Evolutionary conservation across 2,888 invertebrate species (phyloP).

Genomic region (Ischnura elegans): DNA sequence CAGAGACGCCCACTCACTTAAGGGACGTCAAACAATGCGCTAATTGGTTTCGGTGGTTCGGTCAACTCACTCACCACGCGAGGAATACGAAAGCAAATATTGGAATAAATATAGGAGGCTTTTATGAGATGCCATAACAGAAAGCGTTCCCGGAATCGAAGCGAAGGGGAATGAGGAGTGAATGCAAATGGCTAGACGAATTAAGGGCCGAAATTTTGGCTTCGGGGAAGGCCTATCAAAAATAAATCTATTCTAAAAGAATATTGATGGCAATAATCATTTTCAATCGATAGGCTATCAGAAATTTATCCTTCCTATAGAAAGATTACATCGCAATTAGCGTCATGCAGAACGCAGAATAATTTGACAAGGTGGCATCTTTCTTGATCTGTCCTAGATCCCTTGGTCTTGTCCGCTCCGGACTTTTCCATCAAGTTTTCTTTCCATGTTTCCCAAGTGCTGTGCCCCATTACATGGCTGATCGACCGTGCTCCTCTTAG

Average conservation of each 20-base stretch:
- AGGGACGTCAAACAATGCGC: background rate
- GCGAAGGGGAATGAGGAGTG: background rate
- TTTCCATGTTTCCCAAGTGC: too few relatives aligned
- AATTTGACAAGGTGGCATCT: too few relatives aligned
- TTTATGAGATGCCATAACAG: background rate
- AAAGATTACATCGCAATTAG: too few relatives aligned
- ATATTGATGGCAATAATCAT: background rate
- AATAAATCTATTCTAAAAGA: background rate
- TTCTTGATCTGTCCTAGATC: too few relatives aligned
- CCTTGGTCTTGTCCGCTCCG: too few relatives aligned
- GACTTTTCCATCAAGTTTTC: too few relatives aligned
- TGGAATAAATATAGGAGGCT: background rate
- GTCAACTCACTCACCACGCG: background rate
- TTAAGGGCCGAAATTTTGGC: background rate
- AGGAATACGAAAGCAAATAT: background rate
- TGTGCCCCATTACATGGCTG: too few relatives aligned
- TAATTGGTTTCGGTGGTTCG: background rate
- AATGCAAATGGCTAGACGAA: background rate
- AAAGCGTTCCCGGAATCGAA: background rate
- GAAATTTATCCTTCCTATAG: too few relatives aligned
- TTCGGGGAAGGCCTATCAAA: background rate
- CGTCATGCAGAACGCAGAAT: too few relatives aligned
- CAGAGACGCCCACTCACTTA: background rate
- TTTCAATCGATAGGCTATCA: too few relatives aligned
- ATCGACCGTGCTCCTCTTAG: too few relatives aligned